phyloP scores from a whole-genome alignment of 2,797 vertebrate genomes.

The Acropternis orthonyx region DNA sequence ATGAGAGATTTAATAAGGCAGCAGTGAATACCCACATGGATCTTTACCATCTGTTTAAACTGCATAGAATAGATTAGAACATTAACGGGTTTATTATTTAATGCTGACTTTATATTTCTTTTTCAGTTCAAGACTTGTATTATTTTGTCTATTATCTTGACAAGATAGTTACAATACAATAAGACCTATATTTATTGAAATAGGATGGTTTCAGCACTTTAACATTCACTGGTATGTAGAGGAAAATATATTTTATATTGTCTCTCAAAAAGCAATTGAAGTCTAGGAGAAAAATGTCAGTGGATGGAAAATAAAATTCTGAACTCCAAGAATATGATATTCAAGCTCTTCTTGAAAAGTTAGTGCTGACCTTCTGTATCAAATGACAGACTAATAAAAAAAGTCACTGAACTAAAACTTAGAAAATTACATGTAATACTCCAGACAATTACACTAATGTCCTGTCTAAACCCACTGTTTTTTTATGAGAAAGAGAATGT shows the following conservation, averaged over 20 bases:
- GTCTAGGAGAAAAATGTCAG: neutral
- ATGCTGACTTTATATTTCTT: neutral
- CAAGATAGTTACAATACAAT: neutral
- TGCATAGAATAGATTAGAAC: neutral
- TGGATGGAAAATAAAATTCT: slow-evolving; percentile 22
- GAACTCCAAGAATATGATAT: slow-evolving; percentile 32
- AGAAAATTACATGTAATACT: neutral
- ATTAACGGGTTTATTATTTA: neutral
- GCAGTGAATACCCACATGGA: neutral
- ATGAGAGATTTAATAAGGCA: neutral
- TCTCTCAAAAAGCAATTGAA: slow-evolving; percentile 20
- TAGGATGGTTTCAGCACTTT: neutral
- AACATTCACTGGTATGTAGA: neutral
- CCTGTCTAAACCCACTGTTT: neutral
- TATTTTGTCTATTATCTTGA: neutral
- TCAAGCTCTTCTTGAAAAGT: slow-evolving; percentile 61
- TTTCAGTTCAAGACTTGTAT: neutral
- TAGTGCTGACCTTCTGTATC: neutral
- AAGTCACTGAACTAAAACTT: neutral
- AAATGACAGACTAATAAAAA: neutral
- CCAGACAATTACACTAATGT: neutral
- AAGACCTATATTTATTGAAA: neutral
- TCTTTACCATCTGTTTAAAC: neutral
- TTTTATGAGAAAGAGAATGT: neutral
- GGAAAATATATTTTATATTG: neutral